Percentiles rank a stretch among this genome's conserved stretches.
Conservation (phyloP, 2,113 vertebrate species). For the Nanorana parkeri region DNA sequence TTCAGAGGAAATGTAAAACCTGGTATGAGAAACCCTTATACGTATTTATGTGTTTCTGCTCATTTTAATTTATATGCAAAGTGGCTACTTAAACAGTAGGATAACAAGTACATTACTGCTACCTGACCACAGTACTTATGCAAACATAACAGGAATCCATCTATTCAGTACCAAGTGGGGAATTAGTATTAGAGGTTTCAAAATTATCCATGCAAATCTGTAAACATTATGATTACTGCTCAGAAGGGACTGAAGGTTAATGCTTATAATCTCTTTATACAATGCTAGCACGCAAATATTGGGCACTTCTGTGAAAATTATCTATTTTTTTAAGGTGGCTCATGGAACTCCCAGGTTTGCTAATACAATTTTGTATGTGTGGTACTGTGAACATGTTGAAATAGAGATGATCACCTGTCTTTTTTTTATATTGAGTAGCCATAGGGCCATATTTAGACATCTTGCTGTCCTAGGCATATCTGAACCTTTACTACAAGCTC, state of each 20-base stretch:
- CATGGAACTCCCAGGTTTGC: neutral
- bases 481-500: too few species aligned
- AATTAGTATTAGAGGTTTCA: constrained; percentile 49
- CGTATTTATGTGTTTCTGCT: constrained; percentile 30
- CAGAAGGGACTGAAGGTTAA: constrained; percentile 34
- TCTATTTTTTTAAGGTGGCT: constrained; percentile 6
- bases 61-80: constrained; percentile 56
- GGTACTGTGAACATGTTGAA: neutral
- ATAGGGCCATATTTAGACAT: too few species aligned
- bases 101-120: constrained; percentile 52
- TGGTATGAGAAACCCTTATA: neutral
- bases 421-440: neutral
- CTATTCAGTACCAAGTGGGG: constrained; percentile 27
- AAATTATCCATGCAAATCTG: constrained; percentile 51
- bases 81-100: constrained; percentile 48
- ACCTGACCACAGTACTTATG: constrained; percentile 34
- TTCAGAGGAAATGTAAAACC: neutral
- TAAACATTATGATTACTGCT: constrained; percentile 54
- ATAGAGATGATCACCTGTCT: neutral
- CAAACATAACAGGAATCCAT: constrained; percentile 49
- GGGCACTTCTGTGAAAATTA: constrained; percentile 34
- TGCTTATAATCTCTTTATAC: constrained; percentile 38
- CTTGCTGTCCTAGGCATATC: too few species aligned
- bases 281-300: neutral
- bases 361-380: neutral